phyloP scores from a whole-genome alignment of 2,797 vertebrate genomes.

The Myiotriccus ornatus region DNA sequence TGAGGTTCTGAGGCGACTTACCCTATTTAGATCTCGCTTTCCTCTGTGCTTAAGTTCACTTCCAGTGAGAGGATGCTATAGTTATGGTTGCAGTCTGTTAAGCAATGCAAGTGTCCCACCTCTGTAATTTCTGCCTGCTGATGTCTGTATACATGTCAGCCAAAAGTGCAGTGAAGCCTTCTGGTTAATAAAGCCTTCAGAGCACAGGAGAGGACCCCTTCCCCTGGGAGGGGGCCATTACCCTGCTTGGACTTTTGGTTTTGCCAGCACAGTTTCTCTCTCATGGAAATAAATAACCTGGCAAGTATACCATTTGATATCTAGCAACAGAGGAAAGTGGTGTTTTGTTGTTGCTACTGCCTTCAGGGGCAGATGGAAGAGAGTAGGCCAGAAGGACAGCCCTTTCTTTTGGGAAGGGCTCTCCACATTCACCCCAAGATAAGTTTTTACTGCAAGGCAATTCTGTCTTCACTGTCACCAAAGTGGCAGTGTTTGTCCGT shows the following conservation, averaged over 20 bases:
- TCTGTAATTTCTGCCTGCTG: background rate
- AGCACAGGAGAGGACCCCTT: background rate
- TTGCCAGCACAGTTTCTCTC: background rate
- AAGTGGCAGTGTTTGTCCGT: background rate
- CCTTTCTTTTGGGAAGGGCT: background rate
- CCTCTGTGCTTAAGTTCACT: background rate
- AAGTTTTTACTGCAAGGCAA: background rate
- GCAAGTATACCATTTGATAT: background rate
- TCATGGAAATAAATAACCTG: background rate
- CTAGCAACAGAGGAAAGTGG: background rate
- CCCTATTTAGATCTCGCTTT: rapidly evolving
- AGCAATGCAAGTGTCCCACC: too few relatives aligned
- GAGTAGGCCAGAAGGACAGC: background rate
- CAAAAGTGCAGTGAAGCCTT: background rate
- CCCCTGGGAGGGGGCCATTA: background rate
- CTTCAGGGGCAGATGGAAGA: background rate
- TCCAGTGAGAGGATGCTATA: too few relatives aligned
- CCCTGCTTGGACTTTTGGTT: background rate
- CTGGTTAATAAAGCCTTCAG: background rate
- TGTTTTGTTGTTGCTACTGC: background rate
- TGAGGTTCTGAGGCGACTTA: background rate
- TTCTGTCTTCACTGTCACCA: background rate
- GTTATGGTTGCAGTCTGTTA: too few relatives aligned
- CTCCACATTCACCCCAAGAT: too few relatives aligned
- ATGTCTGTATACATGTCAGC: background rate